These are phyloP conservation scores for Acipenser oxyrinchus DNA, from an alignment of 2,797 vertebrate species.

Conservation along the genomic window DNA sequence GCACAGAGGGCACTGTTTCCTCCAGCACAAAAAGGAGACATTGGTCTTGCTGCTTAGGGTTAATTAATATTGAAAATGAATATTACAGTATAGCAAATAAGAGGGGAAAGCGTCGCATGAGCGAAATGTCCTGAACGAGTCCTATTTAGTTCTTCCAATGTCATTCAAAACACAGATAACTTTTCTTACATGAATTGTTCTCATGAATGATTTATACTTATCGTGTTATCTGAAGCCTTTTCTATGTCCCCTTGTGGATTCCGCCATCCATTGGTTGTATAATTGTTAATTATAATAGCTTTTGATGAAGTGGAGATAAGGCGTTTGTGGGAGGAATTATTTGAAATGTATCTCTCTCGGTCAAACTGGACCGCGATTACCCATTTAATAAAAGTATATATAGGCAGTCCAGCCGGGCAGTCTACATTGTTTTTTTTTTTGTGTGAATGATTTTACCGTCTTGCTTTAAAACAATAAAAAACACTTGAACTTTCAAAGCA, in stretches of 20 bases:
- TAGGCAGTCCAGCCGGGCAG: too few species aligned
- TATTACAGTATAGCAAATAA: slow-evolving; percentile 54
- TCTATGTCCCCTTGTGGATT: slow-evolving; percentile 61
- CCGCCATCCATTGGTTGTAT: slow-evolving; percentile 66
- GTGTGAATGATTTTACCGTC: too few species aligned
- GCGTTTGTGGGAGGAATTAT: slow-evolving; percentile 63
- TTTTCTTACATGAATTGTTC: slow-evolving; percentile 76
- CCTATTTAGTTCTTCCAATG: slow-evolving; percentile 70
- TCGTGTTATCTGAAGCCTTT: slow-evolving; percentile 73
- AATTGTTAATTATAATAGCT: slow-evolving; percentile 80
- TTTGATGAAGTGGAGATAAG: slow-evolving; percentile 65
- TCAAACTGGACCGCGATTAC: slow-evolving; percentile 43
- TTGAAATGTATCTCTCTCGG: slow-evolving; percentile 63
- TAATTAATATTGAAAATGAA: slow-evolving; percentile 73
- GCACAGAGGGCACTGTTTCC: slow-evolving; percentile 43
- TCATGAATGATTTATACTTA: slow-evolving; percentile 76
- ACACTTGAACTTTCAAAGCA: too few species aligned
- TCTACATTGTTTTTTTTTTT: too few species aligned
- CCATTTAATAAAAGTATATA: background rate
- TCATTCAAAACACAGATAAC: slow-evolving; percentile 77
- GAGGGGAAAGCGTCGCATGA: slow-evolving; percentile 42
- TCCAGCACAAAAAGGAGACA: slow-evolving; percentile 49
- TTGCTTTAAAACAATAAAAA: too few species aligned
- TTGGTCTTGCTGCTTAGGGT: slow-evolving; percentile 67
- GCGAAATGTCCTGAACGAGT: slow-evolving; percentile 60